phyloP scores from a whole-genome alignment of 2,797 vertebrate species.

The Enteromius viviparus region DNA sequence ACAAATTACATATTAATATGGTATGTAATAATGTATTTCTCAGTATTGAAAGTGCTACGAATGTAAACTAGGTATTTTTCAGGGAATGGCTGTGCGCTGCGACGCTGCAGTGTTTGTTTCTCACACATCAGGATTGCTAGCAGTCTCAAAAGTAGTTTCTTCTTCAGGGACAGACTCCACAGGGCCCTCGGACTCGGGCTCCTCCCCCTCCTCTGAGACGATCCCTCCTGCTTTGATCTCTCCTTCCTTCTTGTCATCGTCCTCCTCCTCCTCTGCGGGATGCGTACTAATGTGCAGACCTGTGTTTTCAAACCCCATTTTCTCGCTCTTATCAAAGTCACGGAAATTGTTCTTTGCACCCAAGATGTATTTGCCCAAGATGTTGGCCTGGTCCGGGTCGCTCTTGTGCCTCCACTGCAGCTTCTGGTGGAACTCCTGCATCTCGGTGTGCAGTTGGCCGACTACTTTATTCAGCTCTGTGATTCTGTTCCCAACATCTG shows the following conservation, averaged over 20 bases:
- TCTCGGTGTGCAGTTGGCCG: constrained; percentile 68
- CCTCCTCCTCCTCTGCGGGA: constrained; percentile 17
- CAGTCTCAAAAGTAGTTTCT: constrained; percentile 12
- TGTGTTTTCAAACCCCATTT: constrained; percentile 38
- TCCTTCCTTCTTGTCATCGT: neutral
- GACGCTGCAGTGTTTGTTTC: neutral
- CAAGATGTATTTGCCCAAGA: constrained; percentile 72
- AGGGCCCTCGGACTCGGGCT: constrained; percentile 4
- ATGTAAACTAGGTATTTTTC: neutral
- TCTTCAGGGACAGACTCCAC: constrained; percentile 24
- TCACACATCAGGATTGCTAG: constrained; percentile 1
- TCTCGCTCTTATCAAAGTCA: constrained; percentile 57
- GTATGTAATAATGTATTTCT: neutral
- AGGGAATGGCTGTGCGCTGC: neutral
- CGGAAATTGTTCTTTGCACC: constrained; percentile 74
- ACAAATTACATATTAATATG: neutral
- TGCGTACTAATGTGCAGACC: constrained; percentile 40
- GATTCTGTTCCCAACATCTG: constrained; percentile 76
- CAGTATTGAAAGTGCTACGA: neutral
- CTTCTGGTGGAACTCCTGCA: constrained; percentile 65
- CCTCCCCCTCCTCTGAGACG: constrained; percentile 2
- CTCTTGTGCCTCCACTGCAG: constrained; percentile 1
- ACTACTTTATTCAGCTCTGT: constrained; percentile 77
- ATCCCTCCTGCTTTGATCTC: constrained; percentile 19
- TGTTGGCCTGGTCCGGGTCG: constrained; percentile 57